These are phyloP conservation scores for Scaptomyza caliginosa DNA, from an alignment of 2,888 invertebrate genomes.

Conservation along the genomic window DNA sequence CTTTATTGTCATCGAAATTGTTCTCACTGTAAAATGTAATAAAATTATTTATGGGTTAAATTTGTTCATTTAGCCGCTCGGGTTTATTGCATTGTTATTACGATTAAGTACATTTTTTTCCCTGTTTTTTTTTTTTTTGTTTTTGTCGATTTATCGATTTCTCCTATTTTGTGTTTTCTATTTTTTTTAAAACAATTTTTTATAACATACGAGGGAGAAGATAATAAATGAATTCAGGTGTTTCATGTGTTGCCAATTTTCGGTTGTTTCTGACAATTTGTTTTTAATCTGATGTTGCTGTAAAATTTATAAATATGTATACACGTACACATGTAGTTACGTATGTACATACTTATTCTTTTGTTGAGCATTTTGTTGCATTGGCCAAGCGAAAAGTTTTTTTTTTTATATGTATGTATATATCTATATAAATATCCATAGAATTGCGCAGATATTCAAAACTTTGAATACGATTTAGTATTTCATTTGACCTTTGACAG, in stretches of 20 bases:
- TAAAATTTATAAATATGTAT: slow-evolving; percentile 17
- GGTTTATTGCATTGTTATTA: slow-evolving; percentile 45
- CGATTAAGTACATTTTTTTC: slow-evolving; percentile 55
- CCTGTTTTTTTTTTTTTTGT: no score
- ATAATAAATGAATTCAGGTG: slow-evolving; percentile 7
- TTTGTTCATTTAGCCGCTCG: slow-evolving; percentile 45
- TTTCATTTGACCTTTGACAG: slow-evolving; percentile 48
- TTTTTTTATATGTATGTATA: no score
- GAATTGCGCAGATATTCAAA: slow-evolving; percentile 67
- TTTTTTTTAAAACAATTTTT: slow-evolving; percentile 39
- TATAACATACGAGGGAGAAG: slow-evolving; percentile 27
- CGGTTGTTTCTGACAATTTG: slow-evolving; percentile 8
- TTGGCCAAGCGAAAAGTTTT: slow-evolving; percentile 47
- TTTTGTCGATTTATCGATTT: no score
- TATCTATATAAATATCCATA: slow-evolving; percentile 42
- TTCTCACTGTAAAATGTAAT: slow-evolving; percentile 67
- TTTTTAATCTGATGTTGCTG: slow-evolving; percentile 5
- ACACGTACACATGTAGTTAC: no score
- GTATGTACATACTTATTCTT: no score
- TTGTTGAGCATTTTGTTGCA: slow-evolving; percentile 40
- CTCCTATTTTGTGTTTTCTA: slow-evolving; percentile 12
- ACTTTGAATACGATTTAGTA: slow-evolving; percentile 82
- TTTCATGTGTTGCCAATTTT: slow-evolving; percentile 28
- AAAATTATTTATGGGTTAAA: slow-evolving; percentile 54
- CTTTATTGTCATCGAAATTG: slow-evolving; percentile 72